These are phyloP conservation scores for Parazoanthus darwini DNA, from an alignment of 92 coral and sea anemone genomes.

Conservation along the genomic window DNA sequence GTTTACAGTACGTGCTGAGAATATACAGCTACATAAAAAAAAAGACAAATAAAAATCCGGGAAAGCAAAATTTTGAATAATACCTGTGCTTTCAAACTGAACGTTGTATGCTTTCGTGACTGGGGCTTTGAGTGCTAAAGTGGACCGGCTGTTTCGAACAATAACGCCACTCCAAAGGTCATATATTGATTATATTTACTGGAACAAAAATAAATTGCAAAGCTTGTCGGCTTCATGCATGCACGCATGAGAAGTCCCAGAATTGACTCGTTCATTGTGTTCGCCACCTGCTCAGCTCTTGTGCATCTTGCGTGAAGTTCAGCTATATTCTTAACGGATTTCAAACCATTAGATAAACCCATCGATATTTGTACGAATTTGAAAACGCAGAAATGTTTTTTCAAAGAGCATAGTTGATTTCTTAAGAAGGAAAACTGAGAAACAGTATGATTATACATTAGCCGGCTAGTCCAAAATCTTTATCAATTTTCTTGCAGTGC, in stretches of 20 bases:
- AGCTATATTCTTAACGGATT: not conserved
- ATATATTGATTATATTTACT: not conserved
- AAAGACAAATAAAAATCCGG: not conserved
- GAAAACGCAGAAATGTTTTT: not conserved
- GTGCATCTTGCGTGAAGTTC: not conserved
- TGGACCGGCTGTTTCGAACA: conserved; percentile 6
- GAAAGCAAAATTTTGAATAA: too few relatives aligned
- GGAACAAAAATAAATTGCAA: not conserved
- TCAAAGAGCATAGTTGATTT: not conserved
- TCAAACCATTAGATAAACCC: not conserved
- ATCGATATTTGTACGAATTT: not conserved
- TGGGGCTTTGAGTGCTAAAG: not conserved
- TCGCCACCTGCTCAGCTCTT: not conserved
- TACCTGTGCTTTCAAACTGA: not conserved
- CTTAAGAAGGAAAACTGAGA: not conserved
- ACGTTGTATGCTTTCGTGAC: conserved; percentile 10
- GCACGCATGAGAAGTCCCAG: not conserved
- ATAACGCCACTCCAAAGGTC: conserved; percentile 24
- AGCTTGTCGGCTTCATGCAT: not conserved
- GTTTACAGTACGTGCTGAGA: too few relatives aligned
- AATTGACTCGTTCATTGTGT: not conserved
- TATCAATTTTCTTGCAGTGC: not conserved
- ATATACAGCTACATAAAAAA: not conserved
- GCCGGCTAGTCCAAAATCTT: not conserved
- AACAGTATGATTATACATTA: too few relatives aligned